Evolutionary conservation across 2,113 vertebrate species (phyloP), one percentile per base, ranked within the genome.

Genomic region (Colistium nudipinnis): DNA sequence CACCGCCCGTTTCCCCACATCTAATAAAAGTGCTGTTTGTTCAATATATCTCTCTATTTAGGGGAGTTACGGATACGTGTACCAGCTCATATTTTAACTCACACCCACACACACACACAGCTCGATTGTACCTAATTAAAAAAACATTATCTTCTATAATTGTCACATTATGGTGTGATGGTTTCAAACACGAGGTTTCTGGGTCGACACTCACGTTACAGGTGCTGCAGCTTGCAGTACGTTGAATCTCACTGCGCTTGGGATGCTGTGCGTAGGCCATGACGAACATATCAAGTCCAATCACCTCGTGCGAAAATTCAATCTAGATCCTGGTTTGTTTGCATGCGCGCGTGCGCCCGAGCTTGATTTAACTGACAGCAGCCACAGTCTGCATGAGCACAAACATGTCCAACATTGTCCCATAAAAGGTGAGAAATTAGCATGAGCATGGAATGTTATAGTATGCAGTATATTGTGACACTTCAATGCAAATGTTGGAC

Each of bases 201-300:
- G 51, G 47, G 41, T 62, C 22, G 65, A 19, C 54, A 53, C 28
- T 4, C 28, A 33, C 61, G 62, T 78, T 75, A 62, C 83, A 86
- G 78, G 67, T 79, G 75, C 62, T 72, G 67, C 76, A 85, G 62
- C 41, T 48, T 28, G 83, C 82, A 71, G 79, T n/a, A 47, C 47
- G 76, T 55, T 45, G 72, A 56, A 63, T 51, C 61, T 71, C 60
- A 36, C 28, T 39, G 80, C 33, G 54, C 33, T 28, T 25, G 57
- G 55, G 73, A 60, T 27, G 68, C 49, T 81, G 81, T 71, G 81
- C 79, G 73, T 78, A 55, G 65, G 80, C 59, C 67, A 53, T 82
- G 81, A 90, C 83, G 67, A 49, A 69, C 28, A 62, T 55, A 78
- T 80, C 79, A 78, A 84, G 77, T 83, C 83, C 81, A 77, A 85